Percentiles rank a stretch among this genome's conserved stretches.
These are phyloP conservation scores for Chunga burmeisteri DNA, from an alignment of 2,113 vertebrate species.

Conservation along the genomic window DNA sequence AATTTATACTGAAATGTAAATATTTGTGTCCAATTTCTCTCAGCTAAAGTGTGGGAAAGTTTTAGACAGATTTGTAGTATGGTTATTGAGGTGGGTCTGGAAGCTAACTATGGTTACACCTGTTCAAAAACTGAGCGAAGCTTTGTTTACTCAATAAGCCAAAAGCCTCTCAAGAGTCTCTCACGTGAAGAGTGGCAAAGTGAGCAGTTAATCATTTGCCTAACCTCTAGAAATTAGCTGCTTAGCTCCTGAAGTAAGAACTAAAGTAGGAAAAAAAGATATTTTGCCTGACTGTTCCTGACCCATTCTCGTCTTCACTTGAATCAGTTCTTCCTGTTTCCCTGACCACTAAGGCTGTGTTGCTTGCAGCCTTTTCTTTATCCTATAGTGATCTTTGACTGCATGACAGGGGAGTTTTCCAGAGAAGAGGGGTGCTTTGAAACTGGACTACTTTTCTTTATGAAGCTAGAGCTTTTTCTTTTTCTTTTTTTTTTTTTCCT, in stretches of 20 bases:
- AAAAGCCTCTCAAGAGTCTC: background rate
- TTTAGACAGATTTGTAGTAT: background rate
- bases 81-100: background rate
- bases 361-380: background rate
- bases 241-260: background rate
- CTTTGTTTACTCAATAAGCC: background rate
- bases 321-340: background rate
- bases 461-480: background rate
- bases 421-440: background rate
- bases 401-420: background rate
- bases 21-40: background rate
- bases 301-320: rapidly evolving
- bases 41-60: background rate
- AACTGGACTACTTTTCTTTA: background rate
- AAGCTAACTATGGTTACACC: background rate
- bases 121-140: background rate
- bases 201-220: background rate
- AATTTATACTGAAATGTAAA: background rate
- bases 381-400: background rate
- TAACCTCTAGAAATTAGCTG: background rate
- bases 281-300: background rate
- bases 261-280: background rate
- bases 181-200: background rate
- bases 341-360: background rate
- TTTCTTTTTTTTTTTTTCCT: too few relatives aligned